phyloP scores from a whole-genome alignment of 2,113 vertebrate species.

The Hydropotes inermis region DNA sequence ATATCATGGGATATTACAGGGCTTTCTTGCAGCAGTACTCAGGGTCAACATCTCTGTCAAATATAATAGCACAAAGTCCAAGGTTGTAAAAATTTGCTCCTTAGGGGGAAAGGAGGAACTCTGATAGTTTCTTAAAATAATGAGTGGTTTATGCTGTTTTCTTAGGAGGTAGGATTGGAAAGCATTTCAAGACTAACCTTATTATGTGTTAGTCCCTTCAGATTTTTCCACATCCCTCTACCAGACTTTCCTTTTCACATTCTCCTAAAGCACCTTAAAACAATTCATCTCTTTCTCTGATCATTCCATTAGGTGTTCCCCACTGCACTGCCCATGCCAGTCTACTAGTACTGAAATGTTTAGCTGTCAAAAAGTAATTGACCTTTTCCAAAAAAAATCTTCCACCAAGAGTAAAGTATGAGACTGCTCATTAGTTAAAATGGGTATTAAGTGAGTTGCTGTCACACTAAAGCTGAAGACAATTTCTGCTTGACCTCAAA shows the following conservation, averaged over 20 bases:
- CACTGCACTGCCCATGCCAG: neutral
- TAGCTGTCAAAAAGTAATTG: neutral
- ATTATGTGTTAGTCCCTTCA: neutral
- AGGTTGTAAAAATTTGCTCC: neutral
- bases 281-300: neutral
- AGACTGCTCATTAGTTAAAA: neutral
- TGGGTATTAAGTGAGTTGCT: neutral
- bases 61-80: constrained; percentile 28
- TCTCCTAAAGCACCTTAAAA: neutral
- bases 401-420: neutral
- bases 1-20: neutral
- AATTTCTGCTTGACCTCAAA: neutral
- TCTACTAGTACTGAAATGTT: neutral
- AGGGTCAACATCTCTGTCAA: neutral
- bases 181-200: neutral
- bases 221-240: neutral
- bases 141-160: neutral
- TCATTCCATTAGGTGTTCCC: neutral
- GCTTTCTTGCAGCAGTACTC: neutral
- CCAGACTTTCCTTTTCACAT: neutral
- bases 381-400: neutral
- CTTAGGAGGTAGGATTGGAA: neutral
- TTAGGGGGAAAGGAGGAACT: neutral
- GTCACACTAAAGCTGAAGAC: neutral
- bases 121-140: neutral